These are phyloP conservation scores for Psilanteris sp. DNA, from an alignment of 1,140 invertebrate species.

Conservation along the genomic window DNA sequence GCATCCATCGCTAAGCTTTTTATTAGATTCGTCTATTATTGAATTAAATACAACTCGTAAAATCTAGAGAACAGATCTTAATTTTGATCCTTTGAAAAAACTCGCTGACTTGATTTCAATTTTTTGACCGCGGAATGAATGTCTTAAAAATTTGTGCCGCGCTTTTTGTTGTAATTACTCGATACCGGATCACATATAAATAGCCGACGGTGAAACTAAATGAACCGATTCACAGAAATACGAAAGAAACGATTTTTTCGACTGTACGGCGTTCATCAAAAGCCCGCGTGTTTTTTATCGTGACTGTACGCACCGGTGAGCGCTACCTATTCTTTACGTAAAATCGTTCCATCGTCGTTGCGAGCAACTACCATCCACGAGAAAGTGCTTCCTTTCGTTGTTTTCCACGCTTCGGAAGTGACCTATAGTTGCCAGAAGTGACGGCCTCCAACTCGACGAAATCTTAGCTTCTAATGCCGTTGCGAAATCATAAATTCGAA, in stretches of 20 bases:
- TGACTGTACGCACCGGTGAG: conserved; percentile 29
- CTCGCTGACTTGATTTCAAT: too few species aligned
- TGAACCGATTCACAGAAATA: too few species aligned
- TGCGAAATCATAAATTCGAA: conserved; percentile 8
- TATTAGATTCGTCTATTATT: too few species aligned
- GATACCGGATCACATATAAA: too few species aligned
- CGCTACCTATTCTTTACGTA: conserved; percentile 32
- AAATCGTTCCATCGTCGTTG: conserved; percentile 39
- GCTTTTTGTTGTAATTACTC: too few species aligned
- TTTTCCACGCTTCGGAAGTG: conserved; percentile 68
- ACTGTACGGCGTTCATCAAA: conserved; percentile 3
- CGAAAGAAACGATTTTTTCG: conserved; percentile 28
- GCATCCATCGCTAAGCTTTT: too few species aligned
- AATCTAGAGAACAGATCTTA: too few species aligned
- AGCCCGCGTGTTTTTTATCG: conserved; percentile 13
- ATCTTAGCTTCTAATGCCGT: conserved; percentile 17
- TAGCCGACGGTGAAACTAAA: too few species aligned
- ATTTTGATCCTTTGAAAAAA: too few species aligned
- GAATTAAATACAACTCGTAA: too few species aligned
- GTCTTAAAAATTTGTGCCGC: too few species aligned
- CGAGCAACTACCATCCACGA: conserved; percentile 54
- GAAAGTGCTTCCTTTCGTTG: conserved; percentile 71
- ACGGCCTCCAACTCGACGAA: conserved; percentile 13
- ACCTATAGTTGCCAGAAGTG: conserved; percentile 35
- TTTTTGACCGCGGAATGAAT: too few species aligned